phyloP scores from a whole-genome alignment of 92 coral and sea anemone genomes.

The Meandrina meandrites region DNA sequence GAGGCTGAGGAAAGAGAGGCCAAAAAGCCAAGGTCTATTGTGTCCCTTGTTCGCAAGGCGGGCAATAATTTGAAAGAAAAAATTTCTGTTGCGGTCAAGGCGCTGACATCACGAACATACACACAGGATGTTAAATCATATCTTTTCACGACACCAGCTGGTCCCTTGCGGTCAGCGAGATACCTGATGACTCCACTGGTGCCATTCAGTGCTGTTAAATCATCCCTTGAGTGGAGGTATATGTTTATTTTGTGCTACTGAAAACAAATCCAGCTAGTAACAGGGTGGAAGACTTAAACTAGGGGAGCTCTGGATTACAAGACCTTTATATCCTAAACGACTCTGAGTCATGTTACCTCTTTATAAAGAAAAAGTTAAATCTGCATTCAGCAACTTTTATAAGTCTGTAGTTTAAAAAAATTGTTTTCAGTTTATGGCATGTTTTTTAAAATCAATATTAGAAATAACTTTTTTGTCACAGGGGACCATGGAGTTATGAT shows the following conservation, averaged over 20 bases:
- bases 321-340: neutral
- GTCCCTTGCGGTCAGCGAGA: conserved; percentile 39
- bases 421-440: too few relatives aligned
- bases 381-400: too few relatives aligned
- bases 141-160: conserved; percentile 39
- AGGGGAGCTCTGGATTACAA: neutral
- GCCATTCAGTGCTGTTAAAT: conserved; percentile 49
- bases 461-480: too few relatives aligned
- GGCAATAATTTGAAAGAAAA: conserved; percentile 14
- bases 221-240: conserved; percentile 50
- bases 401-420: too few relatives aligned
- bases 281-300: neutral
- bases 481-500: too few relatives aligned
- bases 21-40: conserved; percentile 13
- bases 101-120: conserved; percentile 18
- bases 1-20: neutral
- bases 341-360: neutral
- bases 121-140: neutral
- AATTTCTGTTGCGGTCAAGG: neutral
- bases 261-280: neutral
- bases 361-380: too few relatives aligned
- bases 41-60: neutral
- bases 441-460: too few relatives aligned
- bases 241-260: neutral
- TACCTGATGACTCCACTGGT: conserved; percentile 51